Base-by-base conservation (phyloP, 2,113 vertebrate species). In the Otis tarda region DNA sequence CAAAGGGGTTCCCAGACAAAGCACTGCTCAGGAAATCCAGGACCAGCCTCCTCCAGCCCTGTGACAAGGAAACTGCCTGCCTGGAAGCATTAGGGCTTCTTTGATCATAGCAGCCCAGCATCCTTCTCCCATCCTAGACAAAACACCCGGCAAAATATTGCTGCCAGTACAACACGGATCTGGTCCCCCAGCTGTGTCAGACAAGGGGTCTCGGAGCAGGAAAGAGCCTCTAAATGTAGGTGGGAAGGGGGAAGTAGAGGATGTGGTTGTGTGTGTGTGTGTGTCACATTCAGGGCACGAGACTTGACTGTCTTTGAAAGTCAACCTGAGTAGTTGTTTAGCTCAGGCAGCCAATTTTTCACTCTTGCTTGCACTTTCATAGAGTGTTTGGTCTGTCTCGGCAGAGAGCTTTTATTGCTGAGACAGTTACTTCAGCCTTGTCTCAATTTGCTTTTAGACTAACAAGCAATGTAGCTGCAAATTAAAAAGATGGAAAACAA, bases 401-500 rank as follows among this genome's bases (percentile, higher is more conserved):
- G 41, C 87, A 95, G 78, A 95, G 92, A 93, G 89, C 87, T 96
- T 95, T 97, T 96, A 94, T 81, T 95, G 96, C 94, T 95, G 95
- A 97, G 94, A 89, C 82, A 76, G 92, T 95, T 86, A 39, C 91
- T 95, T 73, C 92, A 95, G 93, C 65, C 90, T 89, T 91, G 95
- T 87, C 93, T 96, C 93, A 92, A 95, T 97, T 86, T 93, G 94
- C 93, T 97, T 97, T 96, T 67, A 93, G 85, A 95, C 87, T 94
- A 97, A 93, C 96, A 97, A 95, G 93, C 83, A 75, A 39, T 94
- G 94, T 93, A 94, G 87, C 91, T 83, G 87, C 84, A 97, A 96
- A 97, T 97, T 97, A 97, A 94, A 96, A 89, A 94, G 93, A 92
- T 65, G 87, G 94, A 85, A 95, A 96, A 96, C 94, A 94, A 96